Conservation (phyloP, 1,140 invertebrate species). For the Drosophila kurseongensis region DNA sequence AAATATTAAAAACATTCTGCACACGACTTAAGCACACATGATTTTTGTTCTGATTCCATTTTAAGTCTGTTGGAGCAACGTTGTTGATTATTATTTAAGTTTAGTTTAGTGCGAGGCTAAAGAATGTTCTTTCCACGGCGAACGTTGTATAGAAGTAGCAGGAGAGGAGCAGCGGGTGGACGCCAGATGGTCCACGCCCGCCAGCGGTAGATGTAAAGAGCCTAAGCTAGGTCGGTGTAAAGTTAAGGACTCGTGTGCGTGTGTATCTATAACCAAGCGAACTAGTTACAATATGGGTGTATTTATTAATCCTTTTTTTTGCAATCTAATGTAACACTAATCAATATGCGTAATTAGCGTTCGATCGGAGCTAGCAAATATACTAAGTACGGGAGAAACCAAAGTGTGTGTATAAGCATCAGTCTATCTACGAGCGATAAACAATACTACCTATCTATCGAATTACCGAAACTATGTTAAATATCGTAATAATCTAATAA, state of each 20-base stretch:
- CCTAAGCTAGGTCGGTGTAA: slow-evolving; percentile 25
- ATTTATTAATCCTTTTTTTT: slow-evolving; percentile 36
- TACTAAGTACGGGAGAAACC: slow-evolving; percentile 33
- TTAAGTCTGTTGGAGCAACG: slow-evolving; percentile 76
- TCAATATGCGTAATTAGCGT: slow-evolving; percentile 43
- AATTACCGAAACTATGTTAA: slow-evolving; percentile 51
- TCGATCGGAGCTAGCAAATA: slow-evolving; percentile 33
- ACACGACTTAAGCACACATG: slow-evolving; percentile 48
- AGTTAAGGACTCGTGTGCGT: slow-evolving; percentile 34
- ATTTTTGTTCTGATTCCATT: slow-evolving; percentile 71
- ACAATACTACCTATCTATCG: slow-evolving; percentile 54
- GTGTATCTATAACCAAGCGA: slow-evolving; percentile 41
- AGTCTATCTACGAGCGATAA: slow-evolving; percentile 37
- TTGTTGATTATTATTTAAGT: slow-evolving; percentile 85
- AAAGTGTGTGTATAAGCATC: slow-evolving; percentile 51
- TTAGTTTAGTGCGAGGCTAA: slow-evolving; percentile 84
- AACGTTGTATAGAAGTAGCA: slow-evolving; percentile 36
- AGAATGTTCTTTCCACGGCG: slow-evolving; percentile 42
- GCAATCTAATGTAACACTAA: slow-evolving; percentile 34
- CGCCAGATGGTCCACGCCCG: not conserved
- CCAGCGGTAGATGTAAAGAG: slow-evolving; percentile 30
- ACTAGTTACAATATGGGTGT: slow-evolving; percentile 60
- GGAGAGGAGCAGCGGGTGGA: not conserved
- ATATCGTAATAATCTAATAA: slow-evolving; percentile 47
- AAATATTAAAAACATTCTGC: slow-evolving; percentile 55